phyloP scores from a whole-genome alignment of 2,888 invertebrate species.

The Taenaris catops region DNA sequence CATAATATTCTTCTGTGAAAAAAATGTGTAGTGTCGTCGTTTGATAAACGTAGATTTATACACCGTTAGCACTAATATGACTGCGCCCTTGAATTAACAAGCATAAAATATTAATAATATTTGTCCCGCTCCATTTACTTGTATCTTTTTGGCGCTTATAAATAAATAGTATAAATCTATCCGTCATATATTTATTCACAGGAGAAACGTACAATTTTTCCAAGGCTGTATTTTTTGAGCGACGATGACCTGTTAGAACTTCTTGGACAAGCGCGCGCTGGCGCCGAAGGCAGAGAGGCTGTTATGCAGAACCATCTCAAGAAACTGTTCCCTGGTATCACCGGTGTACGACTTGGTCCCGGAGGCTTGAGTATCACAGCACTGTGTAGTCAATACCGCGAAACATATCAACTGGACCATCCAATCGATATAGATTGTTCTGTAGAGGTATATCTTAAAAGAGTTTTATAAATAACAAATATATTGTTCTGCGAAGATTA shows the following conservation, averaged over 20 bases:
- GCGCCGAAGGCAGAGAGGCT: slow-evolving; percentile 78
- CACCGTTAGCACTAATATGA: no score
- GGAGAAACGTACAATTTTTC: slow-evolving; percentile 96
- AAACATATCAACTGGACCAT: slow-evolving; percentile 83
- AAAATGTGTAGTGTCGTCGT: no score
- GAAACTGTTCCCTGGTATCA: slow-evolving; percentile 96
- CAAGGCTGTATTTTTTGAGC: slow-evolving; percentile 97
- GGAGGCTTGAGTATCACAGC: slow-evolving; percentile 78
- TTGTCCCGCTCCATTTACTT: no score
- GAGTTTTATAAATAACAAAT: no score
- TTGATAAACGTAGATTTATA: no score
- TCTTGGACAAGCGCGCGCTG: slow-evolving; percentile 93
- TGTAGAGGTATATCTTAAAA: slow-evolving; percentile 88
- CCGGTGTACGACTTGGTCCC: slow-evolving; percentile 85
- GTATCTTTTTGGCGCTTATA: no score
- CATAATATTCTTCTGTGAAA: no score
- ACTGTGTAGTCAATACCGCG: slow-evolving; percentile 88
- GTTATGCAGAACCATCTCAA: slow-evolving; percentile 97
- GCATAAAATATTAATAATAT: no score
- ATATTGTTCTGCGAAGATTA: no score
- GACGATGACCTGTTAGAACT: slow-evolving; percentile 98
- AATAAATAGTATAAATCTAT: no score
- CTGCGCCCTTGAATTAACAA: no score
- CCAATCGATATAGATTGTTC: slow-evolving; percentile 86
- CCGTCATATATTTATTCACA: slow-evolving; percentile 44